Evolutionary conservation across 2,888 invertebrate species (phyloP).

Genomic region (Liopterus haemorrhoidalis): DNA sequence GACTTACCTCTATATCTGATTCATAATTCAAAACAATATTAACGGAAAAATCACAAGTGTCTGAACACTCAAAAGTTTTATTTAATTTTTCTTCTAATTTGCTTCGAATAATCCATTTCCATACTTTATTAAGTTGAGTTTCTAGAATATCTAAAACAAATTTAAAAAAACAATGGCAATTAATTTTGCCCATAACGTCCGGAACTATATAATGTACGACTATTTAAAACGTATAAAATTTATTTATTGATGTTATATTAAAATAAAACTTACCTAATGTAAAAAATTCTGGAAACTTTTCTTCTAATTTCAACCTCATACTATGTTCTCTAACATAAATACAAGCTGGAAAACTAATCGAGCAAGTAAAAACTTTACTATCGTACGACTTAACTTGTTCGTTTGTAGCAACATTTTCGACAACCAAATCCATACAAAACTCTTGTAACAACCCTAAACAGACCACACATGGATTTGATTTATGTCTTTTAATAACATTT

Average conservation of each 20-base stretch:
- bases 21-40: conserved; percentile 55
- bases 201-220: conserved; percentile 26
- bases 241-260: no score
- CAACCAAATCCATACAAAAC: conserved; percentile 48
- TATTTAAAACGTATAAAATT: conserved; percentile 21
- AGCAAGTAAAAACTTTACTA: conserved; percentile 59
- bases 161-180: not conserved
- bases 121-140: conserved; percentile 68
- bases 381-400: conserved; percentile 55
- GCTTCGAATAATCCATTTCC: conserved; percentile 66
- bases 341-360: conserved; percentile 65
- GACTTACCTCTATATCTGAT: conserved; percentile 48
- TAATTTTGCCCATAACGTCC: conserved; percentile 1
- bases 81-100: conserved; percentile 51
- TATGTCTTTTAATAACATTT: conserved; percentile 45
- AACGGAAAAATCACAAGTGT: conserved; percentile 55
- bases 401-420: conserved; percentile 51
- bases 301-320: conserved; percentile 53
- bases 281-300: conserved; percentile 51
- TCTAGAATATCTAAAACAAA: conserved; percentile 37
- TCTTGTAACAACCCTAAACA: conserved; percentile 70
- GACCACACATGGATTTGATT: conserved; percentile 55
- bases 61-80: conserved; percentile 54
- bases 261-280: conserved; percentile 41
- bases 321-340: conserved; percentile 62